These are phyloP conservation scores for Saguinus imperator DNA, from an alignment of 2,113 vertebrate genomes.

Conservation along the genomic window DNA sequence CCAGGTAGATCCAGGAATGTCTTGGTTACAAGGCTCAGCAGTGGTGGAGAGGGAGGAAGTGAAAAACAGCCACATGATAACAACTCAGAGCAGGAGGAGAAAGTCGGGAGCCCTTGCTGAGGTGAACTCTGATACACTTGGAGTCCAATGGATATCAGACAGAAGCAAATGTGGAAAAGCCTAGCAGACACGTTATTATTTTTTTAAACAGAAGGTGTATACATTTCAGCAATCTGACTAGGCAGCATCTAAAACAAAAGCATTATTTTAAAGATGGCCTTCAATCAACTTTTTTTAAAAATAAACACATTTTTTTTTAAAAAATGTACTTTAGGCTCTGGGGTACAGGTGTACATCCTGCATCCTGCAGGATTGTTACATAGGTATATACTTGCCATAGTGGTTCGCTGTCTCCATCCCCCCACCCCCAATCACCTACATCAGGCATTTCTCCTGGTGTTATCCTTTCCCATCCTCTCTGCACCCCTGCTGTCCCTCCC, in stretches of 20 bases:
- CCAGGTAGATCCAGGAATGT: background rate
- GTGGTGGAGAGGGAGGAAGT: background rate
- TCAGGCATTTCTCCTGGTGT: too few species aligned
- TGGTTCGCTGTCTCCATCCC: too few species aligned
- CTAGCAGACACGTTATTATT: background rate
- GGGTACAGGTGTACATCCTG: too few species aligned
- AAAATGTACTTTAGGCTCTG: too few species aligned
- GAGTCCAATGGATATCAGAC: background rate
- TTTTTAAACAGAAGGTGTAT: background rate
- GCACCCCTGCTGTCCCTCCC: too few species aligned
- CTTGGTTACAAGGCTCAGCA: background rate
- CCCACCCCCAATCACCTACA: too few species aligned
- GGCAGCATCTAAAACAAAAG: background rate
- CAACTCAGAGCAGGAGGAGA: background rate
- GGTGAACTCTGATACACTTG: background rate
- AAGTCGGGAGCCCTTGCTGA: background rate
- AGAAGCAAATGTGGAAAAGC: background rate
- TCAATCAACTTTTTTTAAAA: background rate
- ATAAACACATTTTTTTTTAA: too few species aligned
- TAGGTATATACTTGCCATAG: too few species aligned
- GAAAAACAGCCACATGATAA: background rate
- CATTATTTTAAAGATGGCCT: background rate
- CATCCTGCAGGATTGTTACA: too few species aligned
- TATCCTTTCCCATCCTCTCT: too few species aligned
- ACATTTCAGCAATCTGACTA: background rate